Base-by-base conservation (phyloP, 1,140 invertebrate species). In the Catajapyx aquilonaris region DNA sequence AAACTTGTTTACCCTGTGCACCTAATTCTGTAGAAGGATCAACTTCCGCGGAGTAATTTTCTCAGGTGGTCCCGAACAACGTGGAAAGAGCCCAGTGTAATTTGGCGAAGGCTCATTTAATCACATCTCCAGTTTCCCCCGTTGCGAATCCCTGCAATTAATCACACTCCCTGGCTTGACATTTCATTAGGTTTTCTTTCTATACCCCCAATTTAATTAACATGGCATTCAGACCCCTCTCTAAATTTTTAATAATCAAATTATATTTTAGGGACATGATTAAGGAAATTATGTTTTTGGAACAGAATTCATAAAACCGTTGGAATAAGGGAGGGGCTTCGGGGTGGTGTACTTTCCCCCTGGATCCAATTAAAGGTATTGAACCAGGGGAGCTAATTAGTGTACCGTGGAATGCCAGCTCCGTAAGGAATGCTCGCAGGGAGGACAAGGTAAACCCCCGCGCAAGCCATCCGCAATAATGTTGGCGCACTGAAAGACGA, bases 211-310 rank as follows among this genome's bases (percentile, higher is more conserved):
- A 37, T 37, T 37, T 37, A 37, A 37, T 37, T 37, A 37, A 37
- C 35, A 37, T 37, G 35, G 35, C 35, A 37, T 37, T 37, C 35
- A 37, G 35, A 37, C 17, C 30, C 18, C n/a, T n/a, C n/a, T n/a
- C 35, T 37, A 37, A 37, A 37, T 37, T 37, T 37, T 37, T 37
- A 37, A 37, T 37, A 37, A 37, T 37, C 35, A 37, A 37, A 37
- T 37, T 37, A 37, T 37, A 37, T 37, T 37, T 37, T 37, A n/a
- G 19, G 35, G 35, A 37, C 35, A 37, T 37, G 35, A 37, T 37
- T 37, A 37, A 37, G 35, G 35, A 37, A 37, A 37, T 37, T 37
- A 21, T 37, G 35, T 37, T 37, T 37, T 21, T 21, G 32, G 35
- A 36, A 11, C 20, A 15, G 34, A 35, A 20, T 17, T 15, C 18